These are phyloP conservation scores for Acleris laterana DNA, from an alignment of 2,888 invertebrate genomes.

Conservation along the genomic window DNA sequence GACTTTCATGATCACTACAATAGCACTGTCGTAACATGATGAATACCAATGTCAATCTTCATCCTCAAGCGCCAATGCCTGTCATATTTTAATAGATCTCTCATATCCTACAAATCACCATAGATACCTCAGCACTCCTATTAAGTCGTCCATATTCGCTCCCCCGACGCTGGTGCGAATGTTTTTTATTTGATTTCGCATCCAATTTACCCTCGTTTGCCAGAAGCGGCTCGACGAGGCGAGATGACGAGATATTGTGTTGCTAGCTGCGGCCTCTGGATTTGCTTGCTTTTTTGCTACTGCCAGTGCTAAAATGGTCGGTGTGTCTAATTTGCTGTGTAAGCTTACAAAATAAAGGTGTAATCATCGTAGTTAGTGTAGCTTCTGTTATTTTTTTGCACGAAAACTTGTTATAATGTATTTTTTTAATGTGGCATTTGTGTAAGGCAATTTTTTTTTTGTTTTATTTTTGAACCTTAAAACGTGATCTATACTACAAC, in stretches of 20 bases:
- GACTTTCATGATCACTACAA: too few species aligned
- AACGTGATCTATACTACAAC: too few species aligned
- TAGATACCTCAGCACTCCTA: constrained; percentile 47
- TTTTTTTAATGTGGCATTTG: too few species aligned
- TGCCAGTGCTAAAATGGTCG: background rate
- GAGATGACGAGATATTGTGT: constrained; percentile 45
- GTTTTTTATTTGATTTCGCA: constrained; percentile 80
- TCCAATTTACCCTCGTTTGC: constrained; percentile 71
- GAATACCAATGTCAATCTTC: background rate
- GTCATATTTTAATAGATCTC: constrained; percentile 27
- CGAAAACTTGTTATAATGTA: too few species aligned
- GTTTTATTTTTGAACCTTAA: too few species aligned
- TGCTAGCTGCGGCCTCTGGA: constrained; percentile 28
- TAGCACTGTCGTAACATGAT: background rate
- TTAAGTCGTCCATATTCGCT: constrained; percentile 44
- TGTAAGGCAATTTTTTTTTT: too few species aligned
- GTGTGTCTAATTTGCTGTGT: background rate
- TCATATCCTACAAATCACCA: constrained; percentile 41
- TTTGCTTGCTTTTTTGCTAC: constrained; percentile 17
- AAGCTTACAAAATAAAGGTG: too few species aligned
- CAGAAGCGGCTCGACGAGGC: constrained; percentile 65
- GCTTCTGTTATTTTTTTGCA: too few species aligned
- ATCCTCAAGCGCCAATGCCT: background rate
- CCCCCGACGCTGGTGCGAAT: constrained; percentile 57
- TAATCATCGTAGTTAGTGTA: too few species aligned